These are phyloP conservation scores for Myotis planiceps DNA, from an alignment of 2,797 vertebrate species.

Conservation along the genomic window DNA sequence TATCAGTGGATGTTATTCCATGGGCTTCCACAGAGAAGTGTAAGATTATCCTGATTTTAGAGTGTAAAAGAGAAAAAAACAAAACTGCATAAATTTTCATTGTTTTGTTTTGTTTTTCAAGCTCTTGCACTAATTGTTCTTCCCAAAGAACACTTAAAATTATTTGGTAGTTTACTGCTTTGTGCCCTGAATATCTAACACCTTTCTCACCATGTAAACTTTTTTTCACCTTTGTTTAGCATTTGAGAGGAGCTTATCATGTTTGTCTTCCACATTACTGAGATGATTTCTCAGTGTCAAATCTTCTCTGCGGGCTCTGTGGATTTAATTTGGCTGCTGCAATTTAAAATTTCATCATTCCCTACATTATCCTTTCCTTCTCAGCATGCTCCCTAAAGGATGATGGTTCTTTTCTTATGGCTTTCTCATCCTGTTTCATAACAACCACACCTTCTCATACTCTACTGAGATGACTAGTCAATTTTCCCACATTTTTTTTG, in stretches of 20 bases:
- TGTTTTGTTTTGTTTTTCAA: background rate
- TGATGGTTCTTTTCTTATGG: background rate
- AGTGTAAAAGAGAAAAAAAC: background rate
- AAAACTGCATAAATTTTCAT: background rate
- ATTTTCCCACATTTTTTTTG: background rate
- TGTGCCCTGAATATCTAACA: background rate
- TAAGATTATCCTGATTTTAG: background rate
- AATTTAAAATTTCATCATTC: conserved; percentile 23
- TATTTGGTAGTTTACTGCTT: background rate
- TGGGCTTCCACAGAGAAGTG: background rate
- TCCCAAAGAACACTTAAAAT: background rate
- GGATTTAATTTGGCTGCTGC: background rate
- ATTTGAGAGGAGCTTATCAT: background rate
- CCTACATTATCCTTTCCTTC: background rate
- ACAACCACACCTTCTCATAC: background rate
- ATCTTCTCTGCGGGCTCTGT: background rate
- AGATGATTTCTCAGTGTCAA: background rate
- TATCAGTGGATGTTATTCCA: background rate
- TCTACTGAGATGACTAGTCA: background rate
- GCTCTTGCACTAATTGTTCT: background rate
- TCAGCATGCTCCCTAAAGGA: background rate
- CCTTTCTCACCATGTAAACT: background rate
- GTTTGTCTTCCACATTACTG: background rate
- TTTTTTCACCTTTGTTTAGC: background rate
- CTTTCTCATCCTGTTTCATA: background rate